Conservation (phyloP, 2,797 vertebrate genomes). For the Epinephelus coioides region DNA sequence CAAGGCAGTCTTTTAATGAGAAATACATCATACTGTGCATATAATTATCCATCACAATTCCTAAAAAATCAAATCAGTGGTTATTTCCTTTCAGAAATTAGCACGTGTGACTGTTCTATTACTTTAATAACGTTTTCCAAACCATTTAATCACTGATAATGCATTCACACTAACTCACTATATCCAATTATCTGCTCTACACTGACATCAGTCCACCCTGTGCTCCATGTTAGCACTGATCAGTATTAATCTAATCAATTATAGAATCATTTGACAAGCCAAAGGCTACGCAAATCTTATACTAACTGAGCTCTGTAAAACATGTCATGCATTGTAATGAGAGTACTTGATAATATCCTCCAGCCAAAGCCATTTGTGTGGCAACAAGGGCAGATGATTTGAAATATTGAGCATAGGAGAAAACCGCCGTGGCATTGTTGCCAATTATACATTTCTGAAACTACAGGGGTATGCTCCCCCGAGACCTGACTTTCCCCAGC, state of each 20-base stretch:
- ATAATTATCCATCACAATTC: constrained; percentile 21
- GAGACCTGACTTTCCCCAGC: constrained; percentile 63
- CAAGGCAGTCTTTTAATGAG: not conserved
- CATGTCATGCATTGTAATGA: constrained; percentile 80
- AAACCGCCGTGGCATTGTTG: constrained; percentile 64
- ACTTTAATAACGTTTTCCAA: constrained; percentile 46
- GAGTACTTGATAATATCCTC: constrained; percentile 66
- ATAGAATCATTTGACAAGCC: constrained; percentile 85
- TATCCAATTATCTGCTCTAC: constrained; percentile 74
- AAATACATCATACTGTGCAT: constrained; percentile 5
- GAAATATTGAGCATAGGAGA: constrained; percentile 68
- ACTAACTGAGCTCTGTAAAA: constrained; percentile 74
- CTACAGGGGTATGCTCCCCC: constrained; percentile 60
- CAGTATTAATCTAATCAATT: constrained; percentile 89
- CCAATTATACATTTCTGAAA: constrained; percentile 80
- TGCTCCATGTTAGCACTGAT: constrained; percentile 81
- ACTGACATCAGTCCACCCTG: constrained; percentile 73
- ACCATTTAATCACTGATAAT: constrained; percentile 68
- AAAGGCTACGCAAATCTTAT: constrained; percentile 85
- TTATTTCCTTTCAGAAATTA: constrained; percentile 40
- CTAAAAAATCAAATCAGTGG: constrained; percentile 20
- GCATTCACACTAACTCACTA: constrained; percentile 69
- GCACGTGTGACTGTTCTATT: constrained; percentile 35
- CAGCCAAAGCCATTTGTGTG: constrained; percentile 60
- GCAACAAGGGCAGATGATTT: constrained; percentile 66